phyloP scores from a whole-genome alignment of 2,113 vertebrate genomes.

The Mustela lutreola region DNA sequence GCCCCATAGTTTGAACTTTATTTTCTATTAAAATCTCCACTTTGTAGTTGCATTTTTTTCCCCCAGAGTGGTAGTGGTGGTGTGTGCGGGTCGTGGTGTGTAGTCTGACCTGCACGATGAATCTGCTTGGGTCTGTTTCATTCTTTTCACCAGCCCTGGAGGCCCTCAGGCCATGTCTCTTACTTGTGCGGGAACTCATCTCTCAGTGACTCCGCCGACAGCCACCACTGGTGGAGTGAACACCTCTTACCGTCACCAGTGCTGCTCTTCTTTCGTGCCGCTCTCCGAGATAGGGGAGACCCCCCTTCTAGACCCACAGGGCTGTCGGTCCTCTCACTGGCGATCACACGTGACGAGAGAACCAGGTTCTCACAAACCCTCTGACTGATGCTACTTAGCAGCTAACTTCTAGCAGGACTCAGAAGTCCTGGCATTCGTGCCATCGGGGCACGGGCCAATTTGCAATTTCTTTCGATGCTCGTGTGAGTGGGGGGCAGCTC shows the following conservation, averaged over 20 bases:
- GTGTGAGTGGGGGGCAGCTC: fast-evolving
- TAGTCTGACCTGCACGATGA: background rate
- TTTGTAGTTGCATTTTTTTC: background rate
- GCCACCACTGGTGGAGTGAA: background rate
- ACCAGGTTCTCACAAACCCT: background rate
- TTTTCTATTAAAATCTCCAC: constrained; percentile 20
- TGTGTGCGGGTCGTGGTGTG: background rate
- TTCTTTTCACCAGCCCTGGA: background rate
- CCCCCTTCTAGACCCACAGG: background rate
- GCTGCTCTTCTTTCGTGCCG: background rate
- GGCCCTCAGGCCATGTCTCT: background rate
- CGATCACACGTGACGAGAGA: background rate
- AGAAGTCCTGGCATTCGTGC: background rate
- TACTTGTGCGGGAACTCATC: background rate
- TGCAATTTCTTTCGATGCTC: background rate
- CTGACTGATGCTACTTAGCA: background rate
- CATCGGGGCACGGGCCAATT: background rate
- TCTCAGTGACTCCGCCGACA: background rate
- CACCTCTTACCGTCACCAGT: background rate
- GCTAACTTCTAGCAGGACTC: background rate
- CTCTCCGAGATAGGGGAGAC: background rate
- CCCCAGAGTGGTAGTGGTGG: background rate
- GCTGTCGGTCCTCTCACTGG: background rate
- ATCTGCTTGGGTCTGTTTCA: constrained; percentile 27
- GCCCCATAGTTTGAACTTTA: background rate